A percentile compares a stretch with the other conserved stretches of the same genome.
phyloP scores from a whole-genome alignment of 2,113 vertebrate genomes.

The Lichenostomus cassidix region DNA sequence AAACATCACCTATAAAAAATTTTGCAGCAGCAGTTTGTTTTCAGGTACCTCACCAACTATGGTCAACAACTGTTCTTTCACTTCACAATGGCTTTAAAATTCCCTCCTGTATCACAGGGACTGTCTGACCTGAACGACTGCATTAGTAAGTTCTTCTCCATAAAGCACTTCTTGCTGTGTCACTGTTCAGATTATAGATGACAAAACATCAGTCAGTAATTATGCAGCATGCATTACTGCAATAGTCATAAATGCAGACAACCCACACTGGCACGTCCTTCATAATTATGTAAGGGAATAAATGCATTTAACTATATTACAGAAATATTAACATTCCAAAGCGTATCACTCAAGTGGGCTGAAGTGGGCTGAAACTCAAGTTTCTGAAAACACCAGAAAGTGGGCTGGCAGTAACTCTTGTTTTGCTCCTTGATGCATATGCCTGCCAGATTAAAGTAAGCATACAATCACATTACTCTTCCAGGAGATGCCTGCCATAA shows the following conservation, averaged over 20 bases:
- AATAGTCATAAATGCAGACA: background rate
- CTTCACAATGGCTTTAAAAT: background rate
- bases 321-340: background rate
- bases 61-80: background rate
- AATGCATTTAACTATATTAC: background rate
- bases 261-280: background rate
- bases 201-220: slow-evolving; percentile 19
- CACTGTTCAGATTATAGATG: background rate
- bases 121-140: background rate
- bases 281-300: background rate
- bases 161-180: background rate
- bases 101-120: background rate
- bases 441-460: background rate
- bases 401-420: background rate
- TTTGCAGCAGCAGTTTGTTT: background rate
- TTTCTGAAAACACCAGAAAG: background rate
- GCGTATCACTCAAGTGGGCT: background rate
- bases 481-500: background rate
- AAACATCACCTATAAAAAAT: background rate
- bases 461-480: background rate
- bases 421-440: background rate
- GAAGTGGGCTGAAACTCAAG: too few relatives aligned
- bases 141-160: background rate
- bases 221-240: background rate
- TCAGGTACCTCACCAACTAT: background rate